phyloP scores from a whole-genome alignment of 2,113 vertebrate species.

The Argyrosomus japonicus region DNA sequence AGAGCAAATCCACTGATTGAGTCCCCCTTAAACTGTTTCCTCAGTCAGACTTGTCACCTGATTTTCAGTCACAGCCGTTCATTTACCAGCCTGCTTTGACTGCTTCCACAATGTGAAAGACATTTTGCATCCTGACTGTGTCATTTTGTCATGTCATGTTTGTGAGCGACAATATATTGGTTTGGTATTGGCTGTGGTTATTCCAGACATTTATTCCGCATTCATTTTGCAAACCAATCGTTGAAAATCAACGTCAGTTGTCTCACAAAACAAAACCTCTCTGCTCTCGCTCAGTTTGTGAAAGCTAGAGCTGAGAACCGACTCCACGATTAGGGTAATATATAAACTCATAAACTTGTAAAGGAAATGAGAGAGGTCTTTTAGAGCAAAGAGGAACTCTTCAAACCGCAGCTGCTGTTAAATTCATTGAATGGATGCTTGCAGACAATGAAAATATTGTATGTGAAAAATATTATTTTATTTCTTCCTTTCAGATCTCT shows the following conservation, averaged over 20 bases:
- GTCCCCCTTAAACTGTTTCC: background rate
- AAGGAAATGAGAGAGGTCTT: background rate
- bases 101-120: background rate
- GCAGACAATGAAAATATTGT: background rate
- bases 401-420: background rate
- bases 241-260: too few species aligned
- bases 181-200: background rate
- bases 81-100: background rate
- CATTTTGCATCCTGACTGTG: background rate
- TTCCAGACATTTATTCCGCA: too few species aligned
- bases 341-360: background rate
- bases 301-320: too few species aligned
- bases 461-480: background rate
- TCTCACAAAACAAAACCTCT: too few species aligned
- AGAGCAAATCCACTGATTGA: background rate
- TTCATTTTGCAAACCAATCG: too few species aligned
- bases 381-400: background rate
- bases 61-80: background rate
- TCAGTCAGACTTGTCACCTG: background rate
- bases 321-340: too few species aligned
- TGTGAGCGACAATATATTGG: background rate
- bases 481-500: constrained; percentile 87
- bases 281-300: too few species aligned
- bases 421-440: background rate
- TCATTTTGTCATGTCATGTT: background rate